phyloP scores from a whole-genome alignment of 2,888 invertebrate species.

The Agrochola circellaris region DNA sequence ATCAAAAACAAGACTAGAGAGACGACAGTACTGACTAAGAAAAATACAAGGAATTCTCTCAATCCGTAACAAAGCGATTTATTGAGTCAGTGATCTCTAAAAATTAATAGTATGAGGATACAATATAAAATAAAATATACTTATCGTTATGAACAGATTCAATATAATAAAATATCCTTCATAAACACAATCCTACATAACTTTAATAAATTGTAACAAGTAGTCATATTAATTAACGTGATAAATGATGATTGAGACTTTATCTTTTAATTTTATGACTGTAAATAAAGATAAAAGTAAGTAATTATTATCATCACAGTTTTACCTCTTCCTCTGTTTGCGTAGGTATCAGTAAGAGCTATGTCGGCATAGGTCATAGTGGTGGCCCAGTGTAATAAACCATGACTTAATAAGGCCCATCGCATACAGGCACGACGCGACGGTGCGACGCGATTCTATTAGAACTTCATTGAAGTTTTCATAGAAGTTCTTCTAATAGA shows the following conservation, averaged over 20 bases:
- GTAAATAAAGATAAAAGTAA: background rate
- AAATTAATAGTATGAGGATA: background rate
- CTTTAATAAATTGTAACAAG: slow-evolving; percentile 18
- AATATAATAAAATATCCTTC: background rate
- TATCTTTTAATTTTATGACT: slow-evolving; percentile 29
- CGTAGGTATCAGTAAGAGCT: background rate
- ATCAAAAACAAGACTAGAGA: too few relatives aligned
- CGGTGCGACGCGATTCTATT: too few relatives aligned
- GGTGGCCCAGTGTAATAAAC: background rate
- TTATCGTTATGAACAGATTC: background rate
- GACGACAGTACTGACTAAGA: too few relatives aligned
- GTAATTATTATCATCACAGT: background rate
- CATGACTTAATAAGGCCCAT: too few relatives aligned
- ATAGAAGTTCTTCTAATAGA: too few relatives aligned
- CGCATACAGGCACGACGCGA: too few relatives aligned
- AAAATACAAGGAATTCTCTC: background rate
- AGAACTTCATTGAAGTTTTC: too few relatives aligned
- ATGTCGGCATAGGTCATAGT: background rate
- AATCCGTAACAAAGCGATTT: background rate
- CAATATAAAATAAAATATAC: background rate
- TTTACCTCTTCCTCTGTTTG: background rate
- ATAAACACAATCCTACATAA: background rate
- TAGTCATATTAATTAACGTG: slow-evolving; percentile 20
- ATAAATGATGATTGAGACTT: background rate
- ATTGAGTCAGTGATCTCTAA: background rate